Base-by-base conservation (phyloP, 1,140 invertebrate genomes). In the Cherax quadricarinatus region DNA sequence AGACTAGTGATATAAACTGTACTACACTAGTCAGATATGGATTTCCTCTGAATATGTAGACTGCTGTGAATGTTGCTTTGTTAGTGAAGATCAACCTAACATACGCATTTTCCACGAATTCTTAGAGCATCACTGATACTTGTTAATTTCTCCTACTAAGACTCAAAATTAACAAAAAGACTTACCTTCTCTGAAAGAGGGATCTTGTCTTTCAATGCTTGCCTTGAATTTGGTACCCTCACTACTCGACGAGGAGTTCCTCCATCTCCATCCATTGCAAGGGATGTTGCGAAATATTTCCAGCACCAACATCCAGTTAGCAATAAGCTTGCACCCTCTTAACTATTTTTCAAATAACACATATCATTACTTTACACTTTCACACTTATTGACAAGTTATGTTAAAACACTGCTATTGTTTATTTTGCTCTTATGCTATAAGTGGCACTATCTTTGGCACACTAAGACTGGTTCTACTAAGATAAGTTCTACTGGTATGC, bases 141-240 rank as follows among this genome's bases (percentile, higher is more conserved):
- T 2, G 2, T 41, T 41, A 41, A 41, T 41, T 41, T 41, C 30
- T 41, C 30, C 30, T 41, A 41, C 30, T 41, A 41, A 66, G 21
- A 2, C 18, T 66, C 62, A 18, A 66, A 85, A 60, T n/a, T n/a
- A n/a, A 51, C 30, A 41, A 53, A 24, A 53, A 24, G 14, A n/a
- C 88, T 60, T 84, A 90, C 88, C 88, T 90, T 90, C 30, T 90
- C 88, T n/a, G 81, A 48, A n/a, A 84, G 60, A 12, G 88, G 66
- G 12, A 78, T 66, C 53, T 84, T 84, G 2, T 90, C 88, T 49
- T 62, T 90, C 16, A n/a, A 66, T 9, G 88, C 21, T 41, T 60
- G 82, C 30, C 88, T 73, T 21, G 81, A 30, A 41, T 85, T 57
- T 41, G 88, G 88, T 66, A 90, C 88, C 75, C 81, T 84, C 62